Conservation (phyloP, 2,888 invertebrate genomes). For the Aleiodes leptofemur region DNA sequence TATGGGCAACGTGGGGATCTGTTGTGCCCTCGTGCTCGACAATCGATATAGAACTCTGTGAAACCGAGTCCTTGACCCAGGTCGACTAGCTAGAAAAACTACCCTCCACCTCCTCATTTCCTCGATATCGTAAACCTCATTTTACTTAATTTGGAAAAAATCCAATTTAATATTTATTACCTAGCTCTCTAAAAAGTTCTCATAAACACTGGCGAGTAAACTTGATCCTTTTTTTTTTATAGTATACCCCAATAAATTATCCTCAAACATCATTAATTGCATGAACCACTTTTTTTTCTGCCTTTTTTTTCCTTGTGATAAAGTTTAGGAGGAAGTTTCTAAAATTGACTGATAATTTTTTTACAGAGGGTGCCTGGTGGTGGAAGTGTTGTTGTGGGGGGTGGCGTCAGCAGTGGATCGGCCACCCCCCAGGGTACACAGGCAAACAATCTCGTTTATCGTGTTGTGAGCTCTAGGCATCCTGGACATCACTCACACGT, state of each 20-base stretch:
- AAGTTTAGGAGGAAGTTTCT: background rate
- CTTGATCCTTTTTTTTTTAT: too few relatives aligned
- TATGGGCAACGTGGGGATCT: constrained; percentile 54
- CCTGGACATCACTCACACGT: constrained; percentile 69
- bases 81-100: background rate
- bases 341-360: constrained; percentile 29
- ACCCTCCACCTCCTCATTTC: background rate
- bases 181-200: too few relatives aligned
- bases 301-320: too few relatives aligned
- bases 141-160: constrained; percentile 20
- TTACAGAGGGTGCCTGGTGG: constrained; percentile 71
- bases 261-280: too few relatives aligned
- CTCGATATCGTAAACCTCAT: constrained; percentile 12
- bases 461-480: constrained; percentile 70
- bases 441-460: constrained; percentile 70
- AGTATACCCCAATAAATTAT: too few relatives aligned
- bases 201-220: background rate
- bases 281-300: too few relatives aligned
- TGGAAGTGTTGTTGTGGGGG: constrained; percentile 72
- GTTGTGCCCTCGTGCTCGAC: constrained; percentile 46
- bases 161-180: too few relatives aligned
- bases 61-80: constrained; percentile 51
- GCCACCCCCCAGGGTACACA: constrained; percentile 74
- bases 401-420: constrained; percentile 71
- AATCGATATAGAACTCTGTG: constrained; percentile 46